These are phyloP conservation scores for Dysidea cf. avara DNA, from an alignment of 37 sponge, comb jelly and placozoan genomes.

Conservation along the genomic window DNA sequence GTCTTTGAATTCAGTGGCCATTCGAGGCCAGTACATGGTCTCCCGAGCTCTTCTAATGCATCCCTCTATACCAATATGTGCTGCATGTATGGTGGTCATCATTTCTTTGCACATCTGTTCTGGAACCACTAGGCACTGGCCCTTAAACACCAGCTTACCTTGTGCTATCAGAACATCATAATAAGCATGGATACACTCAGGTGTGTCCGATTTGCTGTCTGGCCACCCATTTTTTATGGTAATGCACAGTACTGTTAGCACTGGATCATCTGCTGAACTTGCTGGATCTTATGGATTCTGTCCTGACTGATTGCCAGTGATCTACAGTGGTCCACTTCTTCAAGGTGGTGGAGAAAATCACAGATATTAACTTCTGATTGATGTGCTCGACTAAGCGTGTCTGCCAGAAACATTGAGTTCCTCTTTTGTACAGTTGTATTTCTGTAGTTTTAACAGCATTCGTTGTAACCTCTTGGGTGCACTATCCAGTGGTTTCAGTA, in stretches of 20 bases:
- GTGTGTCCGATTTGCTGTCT: conserved; percentile 11
- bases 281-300: conserved; percentile 1
- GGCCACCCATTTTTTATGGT: conserved; percentile 38
- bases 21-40: conserved; percentile 42
- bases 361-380: conserved; percentile 8
- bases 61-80: conserved; percentile 4
- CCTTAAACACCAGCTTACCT: neutral
- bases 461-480: conserved; percentile 46
- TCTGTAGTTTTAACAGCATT: conserved; percentile 39
- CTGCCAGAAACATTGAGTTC: conserved; percentile 49
- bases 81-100: neutral
- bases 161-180: conserved; percentile 24
- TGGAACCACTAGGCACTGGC: neutral
- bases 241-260: neutral
- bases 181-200: conserved; percentile 9
- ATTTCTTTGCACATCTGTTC: neutral
- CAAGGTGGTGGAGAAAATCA: neutral
- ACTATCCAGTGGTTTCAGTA: conserved; percentile 36
- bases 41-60: conserved; percentile 31
- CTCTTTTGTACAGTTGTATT: too few species aligned
- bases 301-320: conserved; percentile 8
- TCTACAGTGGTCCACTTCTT: conserved; percentile 16
- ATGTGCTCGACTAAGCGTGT: conserved; percentile 38
- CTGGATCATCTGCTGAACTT: conserved; percentile 31
- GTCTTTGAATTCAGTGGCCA: conserved; percentile 11